Conservation (phyloP, 2,797 vertebrate species). For the Ataeniobius toweri region DNA sequence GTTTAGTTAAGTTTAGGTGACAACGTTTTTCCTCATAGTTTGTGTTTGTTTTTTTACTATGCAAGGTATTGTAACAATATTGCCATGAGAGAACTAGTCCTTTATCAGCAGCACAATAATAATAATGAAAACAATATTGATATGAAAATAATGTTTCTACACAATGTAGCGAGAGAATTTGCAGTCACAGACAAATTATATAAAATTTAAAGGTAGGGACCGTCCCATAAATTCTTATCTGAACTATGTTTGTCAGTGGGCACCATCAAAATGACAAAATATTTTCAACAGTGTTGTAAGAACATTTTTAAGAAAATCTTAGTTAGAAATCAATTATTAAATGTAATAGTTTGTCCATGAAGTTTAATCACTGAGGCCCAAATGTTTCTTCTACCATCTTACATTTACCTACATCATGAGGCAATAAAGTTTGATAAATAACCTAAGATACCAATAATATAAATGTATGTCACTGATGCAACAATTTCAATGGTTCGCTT, state of each 20-base stretch:
- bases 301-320: neutral
- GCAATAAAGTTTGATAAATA: neutral
- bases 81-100: too few species aligned
- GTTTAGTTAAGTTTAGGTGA: too few species aligned
- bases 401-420: neutral
- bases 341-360: neutral
- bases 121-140: too few species aligned
- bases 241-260: neutral
- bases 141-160: too few species aligned
- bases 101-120: too few species aligned
- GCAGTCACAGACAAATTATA: too few species aligned
- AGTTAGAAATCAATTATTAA: neutral
- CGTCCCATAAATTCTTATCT: neutral
- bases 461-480: neutral
- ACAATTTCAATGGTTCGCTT: neutral
- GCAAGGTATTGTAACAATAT: too few species aligned
- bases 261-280: neutral
- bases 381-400: neutral
- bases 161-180: too few species aligned
- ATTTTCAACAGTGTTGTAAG: neutral
- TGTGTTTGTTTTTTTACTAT: too few species aligned
- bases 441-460: neutral
- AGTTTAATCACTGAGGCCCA: neutral
- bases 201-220: neutral
- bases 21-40: too few species aligned